phyloP scores from a whole-genome alignment of 2,888 invertebrate genomes.

The Agriopis aurantiaria region DNA sequence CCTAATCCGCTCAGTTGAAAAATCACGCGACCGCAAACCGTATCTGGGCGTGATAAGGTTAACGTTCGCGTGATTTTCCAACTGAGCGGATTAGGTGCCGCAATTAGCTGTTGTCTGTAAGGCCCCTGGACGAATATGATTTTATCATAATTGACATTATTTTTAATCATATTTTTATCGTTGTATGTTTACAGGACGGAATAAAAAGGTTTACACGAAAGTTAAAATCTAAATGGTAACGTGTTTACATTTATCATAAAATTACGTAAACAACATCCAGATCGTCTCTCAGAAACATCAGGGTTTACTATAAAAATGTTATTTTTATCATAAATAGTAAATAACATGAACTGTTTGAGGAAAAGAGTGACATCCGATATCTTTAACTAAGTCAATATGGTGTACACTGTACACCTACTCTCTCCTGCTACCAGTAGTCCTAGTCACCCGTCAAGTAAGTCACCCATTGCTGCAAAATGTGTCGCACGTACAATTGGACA shows the following conservation, averaged over 20 bases:
- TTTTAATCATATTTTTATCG: conserved; percentile 2
- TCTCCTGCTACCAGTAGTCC: too few relatives aligned
- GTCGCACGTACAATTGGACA: too few relatives aligned
- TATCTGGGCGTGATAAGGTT: too few relatives aligned
- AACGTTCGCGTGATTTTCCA: too few relatives aligned
- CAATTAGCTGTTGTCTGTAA: too few relatives aligned
- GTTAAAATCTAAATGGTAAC: conserved; percentile 13
- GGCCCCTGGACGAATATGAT: not conserved
- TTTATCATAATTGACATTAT: not conserved
- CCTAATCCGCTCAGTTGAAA: too few relatives aligned
- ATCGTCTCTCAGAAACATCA: conserved; percentile 29
- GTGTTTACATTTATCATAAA: conserved; percentile 29
- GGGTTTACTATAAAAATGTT: conserved; percentile 30
- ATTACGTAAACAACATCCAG: conserved; percentile 6
- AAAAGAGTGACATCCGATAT: conserved; percentile 14
- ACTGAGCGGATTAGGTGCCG: too few relatives aligned
- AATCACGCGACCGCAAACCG: too few relatives aligned
- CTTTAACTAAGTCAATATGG: not conserved
- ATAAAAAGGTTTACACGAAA: conserved; percentile 24
- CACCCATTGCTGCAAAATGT: too few relatives aligned
- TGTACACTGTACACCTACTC: too few relatives aligned
- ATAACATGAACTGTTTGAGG: conserved; percentile 22
- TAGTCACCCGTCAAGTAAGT: too few relatives aligned
- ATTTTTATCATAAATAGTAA: conserved; percentile 34
- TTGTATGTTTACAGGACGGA: conserved; percentile 8